phyloP scores from a whole-genome alignment of 2,797 vertebrate genomes.

The Siniperca obscura region DNA sequence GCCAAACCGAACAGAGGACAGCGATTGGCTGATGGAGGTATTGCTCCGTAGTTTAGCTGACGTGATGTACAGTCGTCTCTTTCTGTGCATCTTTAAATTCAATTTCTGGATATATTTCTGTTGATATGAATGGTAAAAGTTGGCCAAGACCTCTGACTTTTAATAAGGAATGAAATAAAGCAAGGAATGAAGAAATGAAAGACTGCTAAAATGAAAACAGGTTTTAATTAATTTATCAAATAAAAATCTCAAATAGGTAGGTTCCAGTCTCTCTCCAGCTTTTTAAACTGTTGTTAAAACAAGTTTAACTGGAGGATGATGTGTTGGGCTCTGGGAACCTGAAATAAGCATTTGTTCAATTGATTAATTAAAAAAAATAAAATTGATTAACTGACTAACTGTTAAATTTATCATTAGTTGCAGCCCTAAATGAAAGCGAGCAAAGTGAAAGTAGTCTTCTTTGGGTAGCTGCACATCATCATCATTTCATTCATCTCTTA shows the following conservation, averaged over 20 bases:
- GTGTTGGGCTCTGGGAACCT: neutral
- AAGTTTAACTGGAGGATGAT: neutral
- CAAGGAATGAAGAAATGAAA: conserved; percentile 33
- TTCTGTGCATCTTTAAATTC: neutral
- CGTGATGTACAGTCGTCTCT: neutral
- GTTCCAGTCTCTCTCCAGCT: neutral
- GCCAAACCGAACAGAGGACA: neutral
- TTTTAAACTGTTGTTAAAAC: neutral
- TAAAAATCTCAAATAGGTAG: conserved; percentile 4
- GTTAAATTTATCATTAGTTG: neutral
- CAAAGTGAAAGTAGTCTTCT: conserved; percentile 1
- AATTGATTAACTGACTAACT: neutral
- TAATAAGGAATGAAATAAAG: neutral
- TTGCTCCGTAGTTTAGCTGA: too few species aligned
- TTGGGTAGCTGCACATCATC: conserved; percentile 17
- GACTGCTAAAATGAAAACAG: neutral
- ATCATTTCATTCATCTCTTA: neutral
- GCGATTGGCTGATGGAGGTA: neutral
- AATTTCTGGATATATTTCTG: neutral
- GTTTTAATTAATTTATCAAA: neutral
- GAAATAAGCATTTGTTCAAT: too few species aligned
- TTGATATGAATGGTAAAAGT: neutral
- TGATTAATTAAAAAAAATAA: neutral
- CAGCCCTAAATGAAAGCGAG: neutral
- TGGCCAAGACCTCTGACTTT: neutral